Conservation (phyloP, 2,888 invertebrate species). For the Eutolmus rufibarbis region DNA sequence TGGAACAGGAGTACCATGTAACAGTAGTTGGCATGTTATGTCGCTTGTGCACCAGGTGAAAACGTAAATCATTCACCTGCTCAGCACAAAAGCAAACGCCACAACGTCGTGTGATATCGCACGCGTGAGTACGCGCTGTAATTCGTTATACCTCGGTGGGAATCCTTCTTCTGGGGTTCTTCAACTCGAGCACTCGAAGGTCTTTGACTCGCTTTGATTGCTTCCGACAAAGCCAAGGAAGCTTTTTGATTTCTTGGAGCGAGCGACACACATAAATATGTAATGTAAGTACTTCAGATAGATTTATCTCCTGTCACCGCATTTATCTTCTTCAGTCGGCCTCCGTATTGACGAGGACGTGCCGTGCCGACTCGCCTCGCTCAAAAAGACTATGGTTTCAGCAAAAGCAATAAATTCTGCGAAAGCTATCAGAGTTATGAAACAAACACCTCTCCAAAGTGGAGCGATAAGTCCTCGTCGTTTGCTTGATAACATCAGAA, state of each 20-base stretch:
- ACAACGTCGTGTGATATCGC: conserved; percentile 2
- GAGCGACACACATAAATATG: background rate
- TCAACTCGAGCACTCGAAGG: background rate
- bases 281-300: background rate
- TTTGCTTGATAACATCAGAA: background rate
- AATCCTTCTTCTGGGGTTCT: background rate
- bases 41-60: background rate
- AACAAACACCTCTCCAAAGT: background rate
- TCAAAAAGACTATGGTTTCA: background rate
- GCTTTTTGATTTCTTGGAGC: background rate
- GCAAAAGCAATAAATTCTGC: background rate
- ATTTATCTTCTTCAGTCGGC: background rate
- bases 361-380: background rate
- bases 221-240: background rate
- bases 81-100: conserved; percentile 7
- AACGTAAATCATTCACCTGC: conserved; percentile 22
- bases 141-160: conserved; percentile 1
- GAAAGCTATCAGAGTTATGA: conserved; percentile 7
- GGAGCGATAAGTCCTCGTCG: background rate
- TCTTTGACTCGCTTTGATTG: conserved; percentile 25
- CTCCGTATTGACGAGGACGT: conserved; percentile 5
- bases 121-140: conserved; percentile 28
- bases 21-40: conserved; percentile 17
- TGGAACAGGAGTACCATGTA: background rate
- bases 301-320: background rate